Percentiles rank a stretch among this genome's conserved stretches.
These are phyloP conservation scores for Lagopus leucura DNA, from an alignment of 2,113 vertebrate genomes.

Conservation along the genomic window DNA sequence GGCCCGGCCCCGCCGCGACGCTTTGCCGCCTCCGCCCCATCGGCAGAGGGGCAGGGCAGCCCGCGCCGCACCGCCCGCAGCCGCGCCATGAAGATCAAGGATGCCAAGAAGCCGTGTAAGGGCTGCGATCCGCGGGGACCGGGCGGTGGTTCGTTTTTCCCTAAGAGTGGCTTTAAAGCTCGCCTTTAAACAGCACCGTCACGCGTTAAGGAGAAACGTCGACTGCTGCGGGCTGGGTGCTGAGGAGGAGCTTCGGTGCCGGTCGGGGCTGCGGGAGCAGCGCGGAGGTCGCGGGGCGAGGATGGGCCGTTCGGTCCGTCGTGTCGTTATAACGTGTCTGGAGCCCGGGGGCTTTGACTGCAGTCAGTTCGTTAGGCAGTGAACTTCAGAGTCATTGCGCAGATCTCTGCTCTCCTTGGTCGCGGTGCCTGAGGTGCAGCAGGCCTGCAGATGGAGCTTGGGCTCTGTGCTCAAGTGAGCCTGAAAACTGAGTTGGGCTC, in stretches of 20 bases:
- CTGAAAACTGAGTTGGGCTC: neutral
- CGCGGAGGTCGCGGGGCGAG: neutral
- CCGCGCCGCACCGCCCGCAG: neutral
- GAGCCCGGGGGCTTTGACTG: neutral
- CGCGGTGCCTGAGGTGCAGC: neutral
- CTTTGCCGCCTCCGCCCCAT: constrained; percentile 7
- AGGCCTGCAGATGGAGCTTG: neutral
- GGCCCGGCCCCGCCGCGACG: neutral
- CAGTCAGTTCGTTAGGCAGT: neutral
- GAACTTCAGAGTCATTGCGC: neutral
- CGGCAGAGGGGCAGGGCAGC: neutral
- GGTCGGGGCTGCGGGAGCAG: neutral
- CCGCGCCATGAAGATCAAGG: constrained; percentile 84
- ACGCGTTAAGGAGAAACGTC: neutral
- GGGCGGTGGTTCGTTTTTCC: neutral
- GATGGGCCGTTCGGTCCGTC: neutral
- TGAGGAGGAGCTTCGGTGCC: too few relatives aligned
- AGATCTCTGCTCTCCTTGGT: neutral
- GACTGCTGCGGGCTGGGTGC: too few relatives aligned
- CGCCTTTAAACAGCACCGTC: neutral
- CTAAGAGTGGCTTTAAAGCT: neutral
- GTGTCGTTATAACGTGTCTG: neutral
- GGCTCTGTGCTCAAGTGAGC: neutral
- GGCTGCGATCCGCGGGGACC: neutral
- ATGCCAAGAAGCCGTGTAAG: constrained; percentile 87